Evolutionary conservation across 2,113 vertebrate species (phyloP), one percentile per base, ranked within the genome.

Genomic region (Promerops cafer): DNA sequence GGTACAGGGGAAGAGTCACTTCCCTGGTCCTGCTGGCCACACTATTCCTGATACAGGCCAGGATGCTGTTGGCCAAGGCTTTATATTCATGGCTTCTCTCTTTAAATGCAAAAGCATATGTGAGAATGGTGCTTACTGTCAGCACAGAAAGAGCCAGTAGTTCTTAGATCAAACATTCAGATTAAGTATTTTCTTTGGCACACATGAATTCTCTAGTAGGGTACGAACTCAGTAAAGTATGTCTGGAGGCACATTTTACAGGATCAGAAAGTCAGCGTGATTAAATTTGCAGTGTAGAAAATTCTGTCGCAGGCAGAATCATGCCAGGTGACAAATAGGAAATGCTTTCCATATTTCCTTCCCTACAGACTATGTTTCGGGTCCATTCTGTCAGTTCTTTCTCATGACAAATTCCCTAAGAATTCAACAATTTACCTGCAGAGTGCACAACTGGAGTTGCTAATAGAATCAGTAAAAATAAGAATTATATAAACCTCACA

Each of bases 191-290:
- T 92, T 65, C 78, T 84, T 71, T 64, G 26, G 44, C 77, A 53
- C 14, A 24, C 1, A 1, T 17, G 16, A 65, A 31, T 53, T 83
- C 92, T 80, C 54, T 47, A 57, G 14, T 3, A 44, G 39, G 23
- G 24, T 56, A 49, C 20, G 33, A 72, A 79, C 10, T 65, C 78
- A 21, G 40, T 18, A 19, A 87, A 20, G 33, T 37, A 20, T 4
- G 6, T 54, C 72, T 47, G 45, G 21, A 42, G 42, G 20, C 35
- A 44, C 1, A 1, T 8, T 13, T 63, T 53, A 21, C 19, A 84
- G 57, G 40, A 24, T 1, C 26, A 37, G 50, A 69, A 63, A 31
- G 65, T 20, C 7, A 52, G 26, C 0, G 0, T 59, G 69, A 64
- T 45, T 68, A 37, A 69, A 65, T 84, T 71, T 82, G 53, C 44